Evolutionary conservation across 2,797 vertebrate species (phyloP).

Genomic region (Decapterus maruadsi): DNA sequence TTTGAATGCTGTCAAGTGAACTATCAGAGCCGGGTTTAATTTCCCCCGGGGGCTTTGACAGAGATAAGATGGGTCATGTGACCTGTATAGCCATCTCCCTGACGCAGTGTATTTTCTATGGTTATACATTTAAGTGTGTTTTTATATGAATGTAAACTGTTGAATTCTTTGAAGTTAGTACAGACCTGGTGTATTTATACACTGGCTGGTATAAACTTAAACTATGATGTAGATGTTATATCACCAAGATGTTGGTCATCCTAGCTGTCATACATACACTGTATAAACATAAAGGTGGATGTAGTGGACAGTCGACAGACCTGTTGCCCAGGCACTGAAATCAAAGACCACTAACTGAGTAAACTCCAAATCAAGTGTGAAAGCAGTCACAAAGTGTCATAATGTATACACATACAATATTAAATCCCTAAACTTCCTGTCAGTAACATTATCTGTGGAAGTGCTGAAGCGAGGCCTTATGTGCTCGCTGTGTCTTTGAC

Average conservation of each 20-base stretch:
- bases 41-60: conserved; percentile 41
- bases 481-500: conserved; percentile 36
- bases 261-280: not conserved
- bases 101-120: conserved; percentile 23
- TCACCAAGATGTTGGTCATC: not conserved
- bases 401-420: not conserved
- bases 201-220: not conserved
- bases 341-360: not conserved
- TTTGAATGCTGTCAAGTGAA: conserved; percentile 73
- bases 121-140: not conserved
- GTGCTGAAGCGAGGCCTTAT: conserved; percentile 11
- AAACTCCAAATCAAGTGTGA: not conserved
- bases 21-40: conserved; percentile 62
- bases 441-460: conserved; percentile 36
- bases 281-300: too few species aligned
- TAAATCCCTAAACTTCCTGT: conserved; percentile 23
- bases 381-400: not conserved
- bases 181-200: not conserved
- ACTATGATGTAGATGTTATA: not conserved
- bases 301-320: not conserved
- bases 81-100: conserved; percentile 14
- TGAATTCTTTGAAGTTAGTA: not conserved
- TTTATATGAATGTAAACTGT: not conserved
- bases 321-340: not conserved
- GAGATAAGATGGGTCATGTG: conserved; percentile 12